These are phyloP conservation scores for Cheilosia scutellata DNA, from an alignment of 2,888 invertebrate genomes.

Conservation along the genomic window DNA sequence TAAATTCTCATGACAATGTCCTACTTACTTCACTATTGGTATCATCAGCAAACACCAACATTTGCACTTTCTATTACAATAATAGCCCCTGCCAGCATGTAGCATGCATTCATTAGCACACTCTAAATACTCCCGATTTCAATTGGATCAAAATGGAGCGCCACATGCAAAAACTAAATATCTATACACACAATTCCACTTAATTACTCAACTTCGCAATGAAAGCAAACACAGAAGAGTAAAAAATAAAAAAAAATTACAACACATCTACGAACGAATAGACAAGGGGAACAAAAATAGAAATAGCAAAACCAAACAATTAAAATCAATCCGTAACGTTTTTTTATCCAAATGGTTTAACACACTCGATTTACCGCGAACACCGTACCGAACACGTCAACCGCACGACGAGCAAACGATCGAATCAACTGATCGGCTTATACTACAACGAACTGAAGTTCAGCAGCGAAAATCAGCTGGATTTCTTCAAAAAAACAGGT, in stretches of 20 bases:
- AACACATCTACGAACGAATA: slow-evolving; percentile 45
- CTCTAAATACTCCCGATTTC: slow-evolving; percentile 63
- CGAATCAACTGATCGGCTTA: slow-evolving; percentile 61
- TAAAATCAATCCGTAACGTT: slow-evolving; percentile 61
- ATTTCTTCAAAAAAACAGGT: slow-evolving; percentile 38
- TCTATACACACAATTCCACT: slow-evolving; percentile 59
- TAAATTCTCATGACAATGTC: slow-evolving; percentile 61
- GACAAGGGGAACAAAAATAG: not conserved
- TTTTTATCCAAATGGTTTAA: slow-evolving; percentile 24
- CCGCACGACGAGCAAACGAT: slow-evolving; percentile 46
- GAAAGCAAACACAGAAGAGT: slow-evolving; percentile 53
- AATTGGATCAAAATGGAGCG: slow-evolving; percentile 63
- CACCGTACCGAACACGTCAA: slow-evolving; percentile 44
- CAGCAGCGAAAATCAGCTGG: slow-evolving; percentile 58
- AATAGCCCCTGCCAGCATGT: slow-evolving; percentile 48
- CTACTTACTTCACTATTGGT: slow-evolving; percentile 70
- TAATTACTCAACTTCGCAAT: slow-evolving; percentile 69
- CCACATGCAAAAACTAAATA: slow-evolving; percentile 51
- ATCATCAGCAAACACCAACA: slow-evolving; percentile 63
- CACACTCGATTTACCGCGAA: slow-evolving; percentile 35
- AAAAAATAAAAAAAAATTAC: slow-evolving; percentile 47
- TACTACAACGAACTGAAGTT: slow-evolving; percentile 57
- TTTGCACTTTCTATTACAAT: slow-evolving; percentile 74
- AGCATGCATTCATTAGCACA: slow-evolving; percentile 51
- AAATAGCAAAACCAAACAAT: slow-evolving; percentile 51